Evolutionary conservation across 1,140 invertebrate genomes (phyloP), one percentile per base, ranked within the genome.

Genomic region (Micrasema minimum): DNA sequence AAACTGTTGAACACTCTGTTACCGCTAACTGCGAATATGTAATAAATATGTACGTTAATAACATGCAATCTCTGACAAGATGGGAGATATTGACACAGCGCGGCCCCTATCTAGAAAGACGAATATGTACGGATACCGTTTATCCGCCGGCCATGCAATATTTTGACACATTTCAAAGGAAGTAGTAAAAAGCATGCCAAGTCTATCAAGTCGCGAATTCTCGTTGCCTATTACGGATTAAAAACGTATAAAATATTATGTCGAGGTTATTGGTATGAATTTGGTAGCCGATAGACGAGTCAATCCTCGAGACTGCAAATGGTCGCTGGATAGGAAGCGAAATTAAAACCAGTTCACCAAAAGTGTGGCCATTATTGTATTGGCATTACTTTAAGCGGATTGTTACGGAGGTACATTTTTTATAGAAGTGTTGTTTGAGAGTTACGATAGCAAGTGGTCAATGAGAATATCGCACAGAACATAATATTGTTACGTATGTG

Each of bases 191-290:
- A 23, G 5, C 48, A 12, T 20, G 48, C 48, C 16, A 51, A 51
- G 20, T 22, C 48, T 51, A 23, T 51, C 22, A 18, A 23, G 16
- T 23, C 22, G 3, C 43, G 14, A 51, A 51, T 51, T 51, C 22
- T 20, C 48, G 48, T 23, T 23, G 20, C 48, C 48, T 51, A 22
- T 22, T 51, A 51, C 48, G 48, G 48, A 51, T 22, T 51, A 51
- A 23, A n/a, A 51, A 51, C 43, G 14, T 46, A 22, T 51, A 51
- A 51, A 51, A 22, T 51, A 31, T 31, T 31, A 51, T 51, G 48
- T 51, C 48, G 48, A 51, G 48, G 48, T 51, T 11, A 51, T 51
- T 51, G 18, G 22, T 18, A 18, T 10, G 43, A 16, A 46, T 46
- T 46, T 46, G 43, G 23, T 55, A n/a, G 51, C 31, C 51, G 51